Evolutionary conservation across 2,888 invertebrate species (phyloP), one percentile per base, ranked within the genome.

Genomic region (Hirtodrosophila confusa): DNA sequence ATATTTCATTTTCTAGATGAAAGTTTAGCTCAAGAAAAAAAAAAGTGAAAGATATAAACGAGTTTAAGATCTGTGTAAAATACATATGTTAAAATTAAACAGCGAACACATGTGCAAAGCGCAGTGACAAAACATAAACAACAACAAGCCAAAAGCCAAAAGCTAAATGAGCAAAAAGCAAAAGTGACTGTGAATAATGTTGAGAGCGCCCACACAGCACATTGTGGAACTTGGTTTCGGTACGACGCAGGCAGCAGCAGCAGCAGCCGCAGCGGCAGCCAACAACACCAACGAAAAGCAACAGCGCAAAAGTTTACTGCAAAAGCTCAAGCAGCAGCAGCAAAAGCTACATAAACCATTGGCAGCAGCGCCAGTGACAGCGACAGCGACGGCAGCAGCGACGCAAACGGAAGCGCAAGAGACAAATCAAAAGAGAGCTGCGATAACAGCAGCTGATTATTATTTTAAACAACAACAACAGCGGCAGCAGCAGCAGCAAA

Each of bases 121-220:
- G 67, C 39, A 68, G 54, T 37, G 56, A 58, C 45, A 56, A 44
- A 63, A 48, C 27, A 56, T 67, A 40, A 65, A 66, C 23, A 60
- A 29, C 36, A 48, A 55, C 11, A 53, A 53, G 0, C 33, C 33
- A 40, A 44, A 31, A 31, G 7, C 31, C 6, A 27, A 31, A 31
- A 31, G 31, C 31, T 8, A 31, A 31, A 31, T 27, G 27, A 27
- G n/a, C 33, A 35, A 44, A 65, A 61, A 74, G 65, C 75, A 86
- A 84, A 88, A 88, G 84, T 88, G 88, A 84, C 65, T 69, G 84
- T 86, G 83, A 90, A 91, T 90, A 91, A 84, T 92, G 93, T 93
- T 91, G 92, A 92, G 90, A 91, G 92, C 92, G 89, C 93, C 91
- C 92, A 92, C 92, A 87, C 92, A 82, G 75, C 82, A 92, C 85